Evolutionary conservation across 2,888 invertebrate genomes (phyloP), one percentile per base, ranked within the genome.

Genomic region (Melanostoma mellinum): DNA sequence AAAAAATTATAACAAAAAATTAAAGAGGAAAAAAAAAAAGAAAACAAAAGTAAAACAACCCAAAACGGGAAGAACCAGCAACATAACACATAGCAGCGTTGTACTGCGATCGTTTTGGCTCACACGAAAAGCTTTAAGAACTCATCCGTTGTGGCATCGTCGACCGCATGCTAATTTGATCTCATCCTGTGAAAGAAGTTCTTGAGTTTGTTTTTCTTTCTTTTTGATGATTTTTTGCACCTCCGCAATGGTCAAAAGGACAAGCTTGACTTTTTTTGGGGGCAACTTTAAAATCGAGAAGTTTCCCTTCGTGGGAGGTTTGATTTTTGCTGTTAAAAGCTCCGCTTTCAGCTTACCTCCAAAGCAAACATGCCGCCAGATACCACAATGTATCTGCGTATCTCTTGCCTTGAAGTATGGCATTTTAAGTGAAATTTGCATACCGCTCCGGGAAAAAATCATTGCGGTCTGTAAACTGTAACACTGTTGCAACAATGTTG

Each of bases 161-260:
- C 56, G 69, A 78, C 82, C 82, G 82, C 82, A 82, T 82, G 78
- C 78, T 82, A 82, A 82, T 82, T 77, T 82, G 68, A 67, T 52
- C 75, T 82, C 68, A 73, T 82, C 82, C 82, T 82, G 82, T 82
- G 82, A 78, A 78, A 77, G 40, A n/a, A 20, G 38, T 40, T 35
- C 32, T 32, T 58, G 42, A 6, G n/a, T 52, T 52, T 61, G 42
- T 53, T 35, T 10, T 48, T 46, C 46, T 53, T 53, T 73, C 44
- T n/a, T 58, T 50, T 20, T 32, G 46, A 44, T 44, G 44, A 52
- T 63, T 55, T 46, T 30, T 50, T 69, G 55, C 69, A 56, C 55
- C 61, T 42, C 55, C 9, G 35, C 36, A 67, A 58, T 32, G 32
- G 44, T 46, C 44, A 46, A 10, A 10, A 10, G 10, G n/a, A 46